Base-by-base conservation (phyloP, 2,113 vertebrate species). In the Brachirus orientalis region DNA sequence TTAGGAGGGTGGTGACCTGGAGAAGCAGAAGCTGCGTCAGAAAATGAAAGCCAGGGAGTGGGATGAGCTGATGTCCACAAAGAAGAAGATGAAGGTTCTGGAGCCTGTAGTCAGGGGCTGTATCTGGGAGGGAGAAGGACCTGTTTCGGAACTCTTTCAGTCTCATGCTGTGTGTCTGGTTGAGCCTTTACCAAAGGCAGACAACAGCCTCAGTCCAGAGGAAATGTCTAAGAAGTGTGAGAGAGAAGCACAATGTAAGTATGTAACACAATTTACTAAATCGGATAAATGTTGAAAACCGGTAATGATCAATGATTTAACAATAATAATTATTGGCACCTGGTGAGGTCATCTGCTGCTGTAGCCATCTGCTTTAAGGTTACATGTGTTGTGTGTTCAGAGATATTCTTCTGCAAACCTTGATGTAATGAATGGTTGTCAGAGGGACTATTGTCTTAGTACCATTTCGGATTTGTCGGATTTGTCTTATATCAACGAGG, bases 1-100 rank as follows among this genome's bases (percentile, higher is more conserved):
- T 77, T 40, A 98, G 97, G 96, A 97, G 38, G 93, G 94, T 0
- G 86, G 90, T 0, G 96, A 99, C 75, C 91, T 93, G 0, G 98
- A 98, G 90, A 99, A 98, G 72, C 93, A 96, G 76, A 98, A 97
- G 72, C 91, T 96, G 18, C 96, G 93, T 7, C 97, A 98, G 67
- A 96, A 91, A 38, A 91, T 99, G 64, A 98, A 98, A 61, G 97
- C 97, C 0, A 95, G 96, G 69, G 98, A 99, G 48, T 99, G 98
- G 98, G 97, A 97, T 0, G 98, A 99, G 64, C 90, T 98, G 69
- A 92, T 98, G 88, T 94, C 95, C 60, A 93, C 93, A 66, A 98
- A 97, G 85, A 96, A 95, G 90, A 93, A 95, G 67, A 90, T 98
- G 82, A 96, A 92, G 0, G 75, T 97, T 6, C 90, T 99, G 0